Percentiles rank a stretch among this genome's conserved stretches.
Evolutionary conservation across 2,797 vertebrate species (phyloP).

Genomic region (Eurystomus glaucurus): DNA sequence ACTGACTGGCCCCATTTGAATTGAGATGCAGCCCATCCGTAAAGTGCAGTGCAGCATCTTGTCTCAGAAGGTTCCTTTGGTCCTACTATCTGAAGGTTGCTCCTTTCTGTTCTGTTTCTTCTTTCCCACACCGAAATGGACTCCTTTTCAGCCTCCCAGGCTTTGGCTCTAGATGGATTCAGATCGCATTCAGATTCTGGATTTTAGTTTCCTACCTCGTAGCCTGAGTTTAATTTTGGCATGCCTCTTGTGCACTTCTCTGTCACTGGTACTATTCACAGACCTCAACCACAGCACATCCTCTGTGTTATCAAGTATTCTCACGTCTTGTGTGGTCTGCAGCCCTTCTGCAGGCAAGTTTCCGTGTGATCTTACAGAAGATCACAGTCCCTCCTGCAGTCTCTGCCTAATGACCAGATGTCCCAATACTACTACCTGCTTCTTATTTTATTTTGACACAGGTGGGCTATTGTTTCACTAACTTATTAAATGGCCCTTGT

Average conservation of each 20-base stretch:
- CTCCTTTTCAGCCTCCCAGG: no score
- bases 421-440: background rate
- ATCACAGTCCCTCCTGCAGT: rapidly evolving
- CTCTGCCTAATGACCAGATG: background rate
- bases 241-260: rapidly evolving
- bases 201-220: background rate
- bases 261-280: background rate
- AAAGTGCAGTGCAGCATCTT: background rate
- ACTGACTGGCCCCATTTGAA: background rate
- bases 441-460: background rate
- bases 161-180: background rate
- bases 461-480: background rate
- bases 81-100: background rate
- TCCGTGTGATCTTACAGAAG: background rate
- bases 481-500: background rate
- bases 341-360: background rate
- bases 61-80: background rate
- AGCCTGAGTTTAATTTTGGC: background rate
- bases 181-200: background rate
- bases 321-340: background rate
- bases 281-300: background rate
- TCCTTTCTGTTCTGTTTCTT: background rate
- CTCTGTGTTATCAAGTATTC: background rate
- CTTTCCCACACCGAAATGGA: background rate
- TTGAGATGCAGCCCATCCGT: background rate